phyloP scores from a whole-genome alignment of 23 tunicate genomes.

The Oikopleura dioica region DNA sequence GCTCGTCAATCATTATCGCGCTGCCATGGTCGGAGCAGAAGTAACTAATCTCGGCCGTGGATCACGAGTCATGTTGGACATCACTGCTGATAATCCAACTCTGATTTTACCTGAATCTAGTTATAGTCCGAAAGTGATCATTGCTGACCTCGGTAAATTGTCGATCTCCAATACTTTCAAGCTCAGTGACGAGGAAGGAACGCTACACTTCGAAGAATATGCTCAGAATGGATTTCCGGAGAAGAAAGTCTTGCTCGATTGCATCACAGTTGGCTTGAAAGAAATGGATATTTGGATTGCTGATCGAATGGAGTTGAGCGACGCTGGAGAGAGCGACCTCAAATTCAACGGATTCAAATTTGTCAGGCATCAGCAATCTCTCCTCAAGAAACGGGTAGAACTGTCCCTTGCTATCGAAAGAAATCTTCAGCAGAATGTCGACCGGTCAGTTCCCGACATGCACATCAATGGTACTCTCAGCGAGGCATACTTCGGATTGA shows the following conservation, averaged over 20 bases:
- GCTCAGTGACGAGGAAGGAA: conserved; percentile 29
- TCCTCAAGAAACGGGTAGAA: conserved; percentile 45
- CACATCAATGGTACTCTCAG: not conserved
- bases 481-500: conserved; percentile 35
- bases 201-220: conserved; percentile 14
- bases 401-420: conserved; percentile 67
- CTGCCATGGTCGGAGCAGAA: not conserved
- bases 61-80: conserved; percentile 36
- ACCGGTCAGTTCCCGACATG: conserved; percentile 7
- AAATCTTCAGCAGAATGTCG: conserved; percentile 36
- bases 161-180: conserved; percentile 32
- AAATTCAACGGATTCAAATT: conserved; percentile 15
- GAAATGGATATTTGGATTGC: conserved; percentile 85
- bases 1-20: conserved; percentile 19
- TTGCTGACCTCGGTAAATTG: conserved; percentile 69
- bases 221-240: not conserved
- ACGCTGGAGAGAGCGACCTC: not conserved
- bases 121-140: conserved; percentile 35
- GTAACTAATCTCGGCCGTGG: conserved; percentile 29
- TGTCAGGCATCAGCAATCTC: conserved; percentile 20
- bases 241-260: conserved; percentile 32
- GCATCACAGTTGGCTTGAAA: conserved; percentile 36
- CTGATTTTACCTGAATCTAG: conserved; percentile 67
- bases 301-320: not conserved
- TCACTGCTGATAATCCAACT: conserved; percentile 45